Base-by-base conservation (phyloP, 2,888 invertebrate genomes). In the Ennomos fuscantarius region DNA sequence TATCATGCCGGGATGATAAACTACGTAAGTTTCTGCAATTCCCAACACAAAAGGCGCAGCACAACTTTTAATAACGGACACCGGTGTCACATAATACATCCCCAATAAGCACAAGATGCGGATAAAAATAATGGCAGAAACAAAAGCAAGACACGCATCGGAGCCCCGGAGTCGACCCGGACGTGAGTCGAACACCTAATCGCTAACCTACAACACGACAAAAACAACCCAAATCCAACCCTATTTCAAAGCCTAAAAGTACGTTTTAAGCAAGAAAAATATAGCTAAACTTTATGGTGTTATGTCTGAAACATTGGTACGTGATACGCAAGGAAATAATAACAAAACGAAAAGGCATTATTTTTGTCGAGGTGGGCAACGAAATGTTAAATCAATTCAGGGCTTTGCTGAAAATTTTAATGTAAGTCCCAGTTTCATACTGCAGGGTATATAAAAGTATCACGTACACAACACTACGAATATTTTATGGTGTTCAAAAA, bases 21-120 rank as follows among this genome's bases (percentile, higher is more conserved):
- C 24, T 24, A n/a, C 15, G 3, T 8, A n/a, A 24, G 24, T 41
- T 41, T 9, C 24, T 0, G 44, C 13, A 44, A 9, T 9, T 13
- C 44, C 49, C 12, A 9, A 42, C 40, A 45, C 53, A 44, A 55
- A 63, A 60, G 52, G 60, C 49, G 53, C 60, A 55, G 63, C 54
- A 55, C 50, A 65, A 59, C 36, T 66, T 66, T 65, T 63, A 65
- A 66, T 65, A 64, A 62, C 47, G 45, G 51, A 49, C 66, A 55
- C 54, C 75, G 66, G 73, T 81, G 81, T 82, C 82, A 81, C 79
- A 82, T 79, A 85, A 84, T 79, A 79, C 81, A 68, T 74, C 66
- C 69, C 79, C 82, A 84, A 87, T 87, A 88, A 85, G 85, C 78
- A 84, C 84, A 81, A 83, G 82, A 82, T 79, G 77, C 74, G 82